These are phyloP conservation scores for Gadopsis marmoratus DNA, from an alignment of 2,797 vertebrate genomes.

Conservation along the genomic window DNA sequence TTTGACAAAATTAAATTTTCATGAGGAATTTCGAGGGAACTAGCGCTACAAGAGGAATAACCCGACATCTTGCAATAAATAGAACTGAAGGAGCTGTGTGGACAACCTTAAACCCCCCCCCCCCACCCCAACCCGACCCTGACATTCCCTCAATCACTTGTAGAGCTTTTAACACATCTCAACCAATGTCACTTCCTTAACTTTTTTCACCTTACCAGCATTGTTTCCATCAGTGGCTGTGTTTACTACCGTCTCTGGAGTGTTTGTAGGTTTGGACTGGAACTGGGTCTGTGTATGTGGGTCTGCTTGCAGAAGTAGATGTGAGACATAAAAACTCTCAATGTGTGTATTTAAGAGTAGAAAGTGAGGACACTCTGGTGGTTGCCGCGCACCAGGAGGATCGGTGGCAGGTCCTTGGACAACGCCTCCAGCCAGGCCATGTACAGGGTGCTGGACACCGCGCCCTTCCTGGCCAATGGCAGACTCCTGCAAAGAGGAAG, in stretches of 20 bases:
- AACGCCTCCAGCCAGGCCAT: constrained; percentile 97
- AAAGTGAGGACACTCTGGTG: constrained; percentile 99
- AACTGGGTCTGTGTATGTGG: constrained; percentile 61
- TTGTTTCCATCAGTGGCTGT: constrained; percentile 58
- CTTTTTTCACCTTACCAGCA: constrained; percentile 36
- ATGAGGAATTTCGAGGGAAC: constrained; percentile 43
- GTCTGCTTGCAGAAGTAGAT: constrained; percentile 59
- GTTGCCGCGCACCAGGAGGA: constrained; percentile 95
- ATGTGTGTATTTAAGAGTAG: constrained; percentile 90
- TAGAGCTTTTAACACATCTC: constrained; percentile 38
- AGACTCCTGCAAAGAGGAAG: constrained; percentile 88
- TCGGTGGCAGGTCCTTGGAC: constrained; percentile 93
- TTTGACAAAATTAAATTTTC: constrained; percentile 35
- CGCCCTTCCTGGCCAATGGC: constrained; percentile 95
- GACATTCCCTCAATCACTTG: constrained; percentile 36
- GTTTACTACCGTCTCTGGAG: constrained; percentile 60
- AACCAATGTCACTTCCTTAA: constrained; percentile 38
- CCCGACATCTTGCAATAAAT: constrained; percentile 50
- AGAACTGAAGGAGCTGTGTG: constrained; percentile 49
- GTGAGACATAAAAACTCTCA: constrained; percentile 47
- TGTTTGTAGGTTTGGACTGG: constrained; percentile 66
- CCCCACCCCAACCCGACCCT: constrained; percentile 36
- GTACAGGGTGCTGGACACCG: constrained; percentile 94
- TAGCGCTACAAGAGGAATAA: constrained; percentile 53
- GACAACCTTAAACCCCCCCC: constrained; percentile 32